Evolutionary conservation across 2,888 invertebrate species (phyloP), one percentile per base, ranked within the genome.

Genomic region (Sarcophaga caerulescens): DNA sequence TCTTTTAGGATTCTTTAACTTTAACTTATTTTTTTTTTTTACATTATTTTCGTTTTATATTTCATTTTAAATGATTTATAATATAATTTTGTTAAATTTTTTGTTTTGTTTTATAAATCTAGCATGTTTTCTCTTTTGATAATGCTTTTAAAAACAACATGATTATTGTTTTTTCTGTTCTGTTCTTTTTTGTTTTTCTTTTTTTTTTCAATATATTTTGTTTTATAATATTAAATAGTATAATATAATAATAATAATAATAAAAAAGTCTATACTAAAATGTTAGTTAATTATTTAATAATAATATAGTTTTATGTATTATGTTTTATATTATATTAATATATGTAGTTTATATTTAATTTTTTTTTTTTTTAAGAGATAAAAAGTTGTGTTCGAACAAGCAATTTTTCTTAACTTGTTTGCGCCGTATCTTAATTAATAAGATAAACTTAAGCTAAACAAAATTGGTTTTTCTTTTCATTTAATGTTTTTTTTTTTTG

Each of bases 201-300:
- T 70, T 60, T 25, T 68, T 68, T 62, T 71, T 45, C 21, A 60
- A 59, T 19, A 10, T 57, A 45, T 19, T 10, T 23, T 47, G 23
- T 75, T 75, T 75, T 21, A 2, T 23, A 45, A 45, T 52, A 52
- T 63, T 21, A 17, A 62, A 45, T 62, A 59, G n/a, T 62, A 25
- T 47, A 62, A 60, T 45, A 68, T 63, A 11, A 35, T 35, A 25
- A 68, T 71, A 57, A 65, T 84, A 76, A 71, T 74, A 59, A 52
- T 71, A 82, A 71, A 76, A 81, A 84, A 87, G 81, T 80, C 85
- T 85, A 86, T 78, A 45, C 84, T 80, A 85, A 77, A 44, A 82
- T 19, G 59, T 82, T 85, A 76, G 68, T 77, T 81, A 52, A 73
- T 68, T 84, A 63, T 23, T 23, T 68, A 68, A 35, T 35, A 35